phyloP scores from a whole-genome alignment of 2,888 invertebrate species.

The Deilephila elpenor region DNA sequence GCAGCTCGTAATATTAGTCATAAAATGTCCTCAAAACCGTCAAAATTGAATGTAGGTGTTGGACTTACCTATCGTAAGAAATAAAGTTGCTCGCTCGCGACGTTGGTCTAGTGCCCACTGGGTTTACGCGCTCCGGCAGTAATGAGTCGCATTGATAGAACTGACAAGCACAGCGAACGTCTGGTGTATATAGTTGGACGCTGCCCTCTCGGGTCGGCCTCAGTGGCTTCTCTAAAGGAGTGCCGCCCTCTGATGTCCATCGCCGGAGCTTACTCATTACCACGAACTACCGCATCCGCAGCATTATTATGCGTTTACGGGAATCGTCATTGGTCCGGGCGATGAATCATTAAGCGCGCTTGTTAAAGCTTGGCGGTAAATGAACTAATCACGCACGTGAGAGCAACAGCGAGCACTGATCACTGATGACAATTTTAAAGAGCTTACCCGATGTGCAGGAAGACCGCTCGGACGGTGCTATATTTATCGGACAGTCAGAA shows the following conservation, averaged over 20 bases:
- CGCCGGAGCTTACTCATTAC: slow-evolving; percentile 83
- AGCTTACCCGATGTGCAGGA: slow-evolving; percentile 80
- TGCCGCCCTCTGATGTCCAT: slow-evolving; percentile 88
- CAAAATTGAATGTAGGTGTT: slow-evolving; percentile 53
- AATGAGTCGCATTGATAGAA: slow-evolving; percentile 92
- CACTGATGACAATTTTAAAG: slow-evolving; percentile 82
- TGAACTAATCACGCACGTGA: slow-evolving; percentile 79
- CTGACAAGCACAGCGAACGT: slow-evolving; percentile 94
- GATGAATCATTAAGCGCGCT: slow-evolving; percentile 69
- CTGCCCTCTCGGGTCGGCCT: slow-evolving; percentile 89
- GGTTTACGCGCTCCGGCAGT: slow-evolving; percentile 90
- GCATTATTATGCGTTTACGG: slow-evolving; percentile 60
- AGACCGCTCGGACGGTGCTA: slow-evolving; percentile 74
- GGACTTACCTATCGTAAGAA: slow-evolving; percentile 75
- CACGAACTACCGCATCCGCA: slow-evolving; percentile 60
- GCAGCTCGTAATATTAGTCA: slow-evolving; percentile 62
- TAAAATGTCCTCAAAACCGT: slow-evolving; percentile 64
- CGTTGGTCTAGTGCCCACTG: slow-evolving; percentile 87
- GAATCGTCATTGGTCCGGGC: slow-evolving; percentile 53
- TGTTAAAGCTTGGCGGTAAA: slow-evolving; percentile 70
- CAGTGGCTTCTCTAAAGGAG: slow-evolving; percentile 85
- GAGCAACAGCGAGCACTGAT: slow-evolving; percentile 82
- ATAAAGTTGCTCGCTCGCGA: slow-evolving; percentile 84
- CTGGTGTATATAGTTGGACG: slow-evolving; percentile 89
- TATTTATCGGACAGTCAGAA: slow-evolving; percentile 79